Conservation (phyloP, 2,888 invertebrate genomes). For the Hemithea aestivaria region DNA sequence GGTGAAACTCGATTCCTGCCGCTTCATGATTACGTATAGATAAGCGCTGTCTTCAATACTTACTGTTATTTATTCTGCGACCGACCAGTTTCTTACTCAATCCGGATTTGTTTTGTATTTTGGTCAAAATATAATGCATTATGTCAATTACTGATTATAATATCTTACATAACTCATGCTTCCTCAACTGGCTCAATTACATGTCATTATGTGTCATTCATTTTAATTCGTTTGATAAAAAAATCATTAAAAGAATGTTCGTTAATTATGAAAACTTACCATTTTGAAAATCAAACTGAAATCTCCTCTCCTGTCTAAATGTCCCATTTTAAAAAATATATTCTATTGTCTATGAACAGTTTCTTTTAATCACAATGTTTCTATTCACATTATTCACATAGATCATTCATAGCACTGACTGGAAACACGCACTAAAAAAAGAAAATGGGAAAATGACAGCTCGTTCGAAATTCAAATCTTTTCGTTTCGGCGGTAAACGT, state of each 20-base stretch:
- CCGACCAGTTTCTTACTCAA: constrained; percentile 58
- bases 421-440: constrained; percentile 50
- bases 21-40: constrained; percentile 40
- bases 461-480: constrained; percentile 53
- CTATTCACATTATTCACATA: constrained; percentile 68
- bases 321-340: constrained; percentile 52
- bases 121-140: constrained; percentile 34
- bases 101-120: constrained; percentile 34
- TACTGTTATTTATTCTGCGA: neutral
- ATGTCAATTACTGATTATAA: constrained; percentile 37
- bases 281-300: constrained; percentile 53
- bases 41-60: constrained; percentile 25
- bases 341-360: constrained; percentile 36
- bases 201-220: neutral
- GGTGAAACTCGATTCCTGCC: constrained; percentile 47
- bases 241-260: neutral
- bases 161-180: constrained; percentile 18
- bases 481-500: constrained; percentile 65
- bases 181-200: constrained; percentile 1
- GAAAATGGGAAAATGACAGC: constrained; percentile 37
- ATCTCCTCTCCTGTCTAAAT: constrained; percentile 57
- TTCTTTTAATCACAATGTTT: constrained; percentile 44
- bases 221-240: neutral
- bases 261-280: constrained; percentile 47
- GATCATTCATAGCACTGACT: constrained; percentile 53